Evolutionary conservation across 1,140 invertebrate genomes (phyloP), one percentile per base, ranked within the genome.

Genomic region (silkworm (Bombyx mori)): DNA sequence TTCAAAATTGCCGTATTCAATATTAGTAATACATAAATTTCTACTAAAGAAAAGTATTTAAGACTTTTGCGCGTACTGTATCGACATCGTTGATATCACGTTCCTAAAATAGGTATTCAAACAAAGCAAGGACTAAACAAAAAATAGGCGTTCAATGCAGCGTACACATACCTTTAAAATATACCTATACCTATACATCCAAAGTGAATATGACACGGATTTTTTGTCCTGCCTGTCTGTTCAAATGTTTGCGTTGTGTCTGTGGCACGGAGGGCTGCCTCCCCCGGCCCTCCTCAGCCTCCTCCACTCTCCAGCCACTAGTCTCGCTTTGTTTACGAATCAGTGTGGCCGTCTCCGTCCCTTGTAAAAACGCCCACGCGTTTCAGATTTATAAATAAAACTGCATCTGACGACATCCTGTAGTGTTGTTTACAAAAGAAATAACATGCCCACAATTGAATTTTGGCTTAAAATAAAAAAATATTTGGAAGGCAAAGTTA

Each of bases 241-340:
- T 62, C 46, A 64, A 60, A 62, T 69, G 60, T 66, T 69, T 79
- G 64, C 67, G 81, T 75, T 81, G 60, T 81, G 77, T 49, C 57
- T 65, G 57, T 52, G 52, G 57, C 62, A 63, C 54, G 55, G 66
- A 80, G 77, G 77, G 73, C 70, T 77, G 69, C 71, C 76, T 74
- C 68, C 64, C 68, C 76, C 12, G 10, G 8, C 43, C 52, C 35
- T 12, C 42, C n/a, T 12, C 48, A 6, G 26, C 73, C 69, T 73
- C 73, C 62, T 52, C 18, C 52, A 1, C 18, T 46, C 55, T 18
- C 44, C 71, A 72, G n/a, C n/a, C n/a, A 70, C 63, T 79, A 85
- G 82, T 85, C 75, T 61, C 69, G 66, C 77, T 82, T 80, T 82
- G 82, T 85, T 76, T 76, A 69, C 75, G 71, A 69, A 69, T 67